These are phyloP conservation scores for Manis crassicaudata DNA, from an alignment of 2,797 vertebrate genomes.

Conservation along the genomic window DNA sequence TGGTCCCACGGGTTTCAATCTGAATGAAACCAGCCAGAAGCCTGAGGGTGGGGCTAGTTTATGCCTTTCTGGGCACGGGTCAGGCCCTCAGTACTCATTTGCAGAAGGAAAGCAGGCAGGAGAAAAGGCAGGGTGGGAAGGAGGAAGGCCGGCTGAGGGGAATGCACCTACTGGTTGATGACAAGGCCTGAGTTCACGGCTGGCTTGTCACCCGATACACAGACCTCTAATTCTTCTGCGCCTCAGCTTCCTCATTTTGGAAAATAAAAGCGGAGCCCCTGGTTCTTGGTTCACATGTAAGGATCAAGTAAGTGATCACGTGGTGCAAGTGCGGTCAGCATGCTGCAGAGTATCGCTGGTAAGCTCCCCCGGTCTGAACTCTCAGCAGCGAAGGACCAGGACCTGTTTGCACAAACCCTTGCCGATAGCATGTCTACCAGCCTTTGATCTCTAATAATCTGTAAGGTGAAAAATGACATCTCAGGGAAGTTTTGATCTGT, in stretches of 20 bases:
- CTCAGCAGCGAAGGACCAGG: neutral
- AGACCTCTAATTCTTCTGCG: neutral
- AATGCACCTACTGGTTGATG: neutral
- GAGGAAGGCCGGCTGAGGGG: neutral
- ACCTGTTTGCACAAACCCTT: neutral
- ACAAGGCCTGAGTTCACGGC: neutral
- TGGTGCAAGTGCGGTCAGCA: neutral
- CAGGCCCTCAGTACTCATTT: neutral
- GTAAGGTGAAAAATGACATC: neutral
- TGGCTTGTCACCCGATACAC: neutral
- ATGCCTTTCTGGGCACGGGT: neutral
- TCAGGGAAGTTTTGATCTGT: neutral
- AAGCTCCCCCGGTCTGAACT: too few species aligned
- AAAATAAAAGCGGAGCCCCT: neutral
- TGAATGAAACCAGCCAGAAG: neutral
- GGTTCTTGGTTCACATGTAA: neutral
- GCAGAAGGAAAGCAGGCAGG: neutral
- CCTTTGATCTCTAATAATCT: neutral
- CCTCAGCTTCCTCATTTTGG: neutral
- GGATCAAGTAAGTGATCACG: neutral
- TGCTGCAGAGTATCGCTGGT: fast-evolving
- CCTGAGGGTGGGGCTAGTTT: neutral
- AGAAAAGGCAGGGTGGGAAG: neutral
- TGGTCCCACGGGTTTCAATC: neutral
- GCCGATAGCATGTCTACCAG: fast-evolving